Percentiles rank a stretch among this genome's conserved stretches.
phyloP scores from a whole-genome alignment of 2,797 vertebrate genomes.

The Sphenopsis melanotis region DNA sequence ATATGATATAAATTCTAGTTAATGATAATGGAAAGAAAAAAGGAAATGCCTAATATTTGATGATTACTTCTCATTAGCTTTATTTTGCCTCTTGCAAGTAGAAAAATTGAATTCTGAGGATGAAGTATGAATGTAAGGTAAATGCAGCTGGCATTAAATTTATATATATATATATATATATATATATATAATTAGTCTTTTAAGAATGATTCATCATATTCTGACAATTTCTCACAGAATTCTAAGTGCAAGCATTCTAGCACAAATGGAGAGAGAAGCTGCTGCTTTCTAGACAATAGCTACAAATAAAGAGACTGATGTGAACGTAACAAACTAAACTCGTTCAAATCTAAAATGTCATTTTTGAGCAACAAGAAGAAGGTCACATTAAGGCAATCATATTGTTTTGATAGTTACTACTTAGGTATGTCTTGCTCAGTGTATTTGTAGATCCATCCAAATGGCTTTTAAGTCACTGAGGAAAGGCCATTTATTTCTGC shows the following conservation, averaged over 20 bases:
- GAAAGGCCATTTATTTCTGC: not conserved
- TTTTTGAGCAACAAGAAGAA: not conserved
- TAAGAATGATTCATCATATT: not conserved
- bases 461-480: not conserved
- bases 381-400: not conserved
- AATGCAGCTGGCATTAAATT: not conserved
- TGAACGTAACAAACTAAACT: not conserved
- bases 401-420: not conserved
- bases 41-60: constrained; percentile 4
- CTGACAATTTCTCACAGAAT: not conserved
- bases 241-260: not conserved
- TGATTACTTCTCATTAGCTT: not conserved
- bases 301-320: not conserved
- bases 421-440: not conserved
- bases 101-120: not conserved
- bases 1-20: not conserved
- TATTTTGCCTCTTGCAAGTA: not conserved
- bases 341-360: not conserved
- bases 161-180: not conserved
- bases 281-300: not conserved
- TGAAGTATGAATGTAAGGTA: not conserved
- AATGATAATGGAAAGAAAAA: constrained; percentile 14
- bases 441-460: not conserved
- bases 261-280: not conserved
- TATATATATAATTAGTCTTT: not conserved